Base-by-base conservation (phyloP, 2,113 vertebrate genomes). In the Tringa solitaria region DNA sequence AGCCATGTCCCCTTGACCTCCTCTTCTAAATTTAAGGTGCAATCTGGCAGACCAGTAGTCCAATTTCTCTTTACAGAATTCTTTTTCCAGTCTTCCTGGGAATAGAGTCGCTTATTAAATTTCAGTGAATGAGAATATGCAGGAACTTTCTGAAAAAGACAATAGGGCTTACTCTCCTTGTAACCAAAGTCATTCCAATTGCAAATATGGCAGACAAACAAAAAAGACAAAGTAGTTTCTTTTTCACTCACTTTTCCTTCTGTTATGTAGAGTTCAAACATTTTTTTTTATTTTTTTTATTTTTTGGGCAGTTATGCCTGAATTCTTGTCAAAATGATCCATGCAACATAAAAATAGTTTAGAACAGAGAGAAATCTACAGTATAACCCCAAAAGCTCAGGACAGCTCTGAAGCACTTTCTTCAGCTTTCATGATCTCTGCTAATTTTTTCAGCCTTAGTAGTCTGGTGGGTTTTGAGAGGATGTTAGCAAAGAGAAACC, bases 201-300 rank as follows among this genome's bases (percentile, higher is more conserved):
- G 33, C 17, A 18, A n/a, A 56, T 77, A 57, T 8, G 17, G 9
- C 51, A 83, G 26, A 68, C 56, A 39, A 30, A 51, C 21, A 74
- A 24, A 48, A 43, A 54, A 23, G 2, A 4, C 2, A 9, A 2
- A 19, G 12, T 22, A 63, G 19, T 35, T 53, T 69, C 14, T 69
- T 90, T 79, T 76, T 17, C 17, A 43, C 3, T 67, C 7, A 21
- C 10, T 81, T 57, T 46, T 63, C 14, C 12, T 74, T 82, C 46
- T 39, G 9, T n/a, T 60, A 43, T 22, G 8, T 27, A 68, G n/a
- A 64, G 2, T 32, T 81, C 20, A 61, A 15, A 11, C 33, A 28
- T 26, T 23, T 21, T 23, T 21, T 48, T 3, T 2, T 3, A 10
- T 6, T 10, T 9, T 19, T 4, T 5, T 27, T n/a, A n/a, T n/a